These are phyloP conservation scores for Brachionus asplanchnoidis DNA, from an alignment of 1,140 invertebrate genomes.

Conservation along the genomic window DNA sequence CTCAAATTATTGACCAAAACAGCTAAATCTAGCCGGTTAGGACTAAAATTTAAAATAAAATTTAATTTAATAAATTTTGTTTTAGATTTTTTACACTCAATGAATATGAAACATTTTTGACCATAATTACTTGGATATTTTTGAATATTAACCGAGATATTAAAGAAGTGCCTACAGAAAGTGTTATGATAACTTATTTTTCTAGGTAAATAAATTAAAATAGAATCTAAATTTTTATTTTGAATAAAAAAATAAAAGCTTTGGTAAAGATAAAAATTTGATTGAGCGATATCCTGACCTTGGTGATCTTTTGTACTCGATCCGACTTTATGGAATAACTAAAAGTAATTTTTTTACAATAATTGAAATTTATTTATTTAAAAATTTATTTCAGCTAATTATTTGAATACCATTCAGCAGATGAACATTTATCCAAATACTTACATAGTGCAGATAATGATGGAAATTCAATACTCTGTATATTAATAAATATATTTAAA, in stretches of 20 bases:
- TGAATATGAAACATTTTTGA: conserved; percentile 1
- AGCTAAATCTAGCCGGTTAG: conserved; percentile 18
- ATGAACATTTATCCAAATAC: conserved; percentile 41
- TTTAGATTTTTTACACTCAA: conserved; percentile 17
- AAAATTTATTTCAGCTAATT: conserved; percentile 14
- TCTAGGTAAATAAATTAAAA: not conserved
- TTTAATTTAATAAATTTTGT: not conserved
- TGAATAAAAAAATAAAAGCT: not conserved
- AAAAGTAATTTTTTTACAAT: not conserved
- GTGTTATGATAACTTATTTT: conserved; percentile 36
- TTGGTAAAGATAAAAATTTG: conserved; percentile 8
- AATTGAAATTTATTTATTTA: not conserved
- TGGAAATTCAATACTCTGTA: conserved; percentile 36
- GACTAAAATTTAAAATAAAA: not conserved
- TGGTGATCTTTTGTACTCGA: not conserved
- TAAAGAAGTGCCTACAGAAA: conserved; percentile 15
- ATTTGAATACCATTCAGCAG: conserved; percentile 26
- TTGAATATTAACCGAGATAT: conserved; percentile 6
- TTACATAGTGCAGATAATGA: conserved; percentile 35
- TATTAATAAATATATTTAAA: not conserved
- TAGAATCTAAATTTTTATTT: not conserved
- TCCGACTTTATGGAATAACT: conserved; percentile 31
- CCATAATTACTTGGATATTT: conserved; percentile 27
- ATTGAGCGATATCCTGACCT: conserved; percentile 29
- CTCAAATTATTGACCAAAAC: not conserved